Evolutionary conservation across 2,797 vertebrate species (phyloP).

Genomic region (Rhynchotus rufescens): DNA sequence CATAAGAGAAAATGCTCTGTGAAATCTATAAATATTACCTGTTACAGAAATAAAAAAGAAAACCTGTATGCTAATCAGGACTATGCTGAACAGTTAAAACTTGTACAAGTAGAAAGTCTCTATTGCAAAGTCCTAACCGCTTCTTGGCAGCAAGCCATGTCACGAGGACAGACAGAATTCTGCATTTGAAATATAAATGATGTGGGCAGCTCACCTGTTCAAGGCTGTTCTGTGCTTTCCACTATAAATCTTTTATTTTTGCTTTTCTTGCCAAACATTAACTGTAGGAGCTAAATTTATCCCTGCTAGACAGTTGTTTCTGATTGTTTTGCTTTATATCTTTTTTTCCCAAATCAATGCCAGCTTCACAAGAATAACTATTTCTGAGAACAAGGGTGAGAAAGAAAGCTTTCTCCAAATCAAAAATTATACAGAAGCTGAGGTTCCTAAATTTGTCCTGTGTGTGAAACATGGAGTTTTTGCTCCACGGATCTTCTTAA

Average conservation of each 20-base stretch:
- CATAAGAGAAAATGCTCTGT: not conserved
- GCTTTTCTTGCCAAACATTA: not conserved
- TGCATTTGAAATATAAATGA: not conserved
- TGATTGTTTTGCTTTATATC: not conserved
- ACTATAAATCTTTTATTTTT: not conserved
- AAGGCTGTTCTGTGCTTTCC: not conserved
- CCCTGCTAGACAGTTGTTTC: not conserved
- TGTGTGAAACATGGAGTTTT: not conserved
- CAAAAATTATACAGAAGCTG: not conserved
- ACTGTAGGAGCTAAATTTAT: not conserved
- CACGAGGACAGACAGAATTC: not conserved
- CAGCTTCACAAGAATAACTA: not conserved
- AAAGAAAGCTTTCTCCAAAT: not conserved
- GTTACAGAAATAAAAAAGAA: not conserved
- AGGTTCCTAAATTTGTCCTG: not conserved
- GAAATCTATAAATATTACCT: not conserved
- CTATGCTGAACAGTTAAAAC: not conserved
- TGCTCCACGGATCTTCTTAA: not conserved
- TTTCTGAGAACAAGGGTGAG: not conserved
- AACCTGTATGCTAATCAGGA: not conserved
- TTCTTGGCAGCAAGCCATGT: not conserved
- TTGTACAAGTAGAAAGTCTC: not conserved
- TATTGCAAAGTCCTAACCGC: not conserved
- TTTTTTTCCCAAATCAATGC: not conserved
- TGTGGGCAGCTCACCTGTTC: not conserved